Evolutionary conservation across 92 coral and sea anemone species (phyloP), one percentile per base, ranked within the genome.

Genomic region (Umimayanthus kanabou): DNA sequence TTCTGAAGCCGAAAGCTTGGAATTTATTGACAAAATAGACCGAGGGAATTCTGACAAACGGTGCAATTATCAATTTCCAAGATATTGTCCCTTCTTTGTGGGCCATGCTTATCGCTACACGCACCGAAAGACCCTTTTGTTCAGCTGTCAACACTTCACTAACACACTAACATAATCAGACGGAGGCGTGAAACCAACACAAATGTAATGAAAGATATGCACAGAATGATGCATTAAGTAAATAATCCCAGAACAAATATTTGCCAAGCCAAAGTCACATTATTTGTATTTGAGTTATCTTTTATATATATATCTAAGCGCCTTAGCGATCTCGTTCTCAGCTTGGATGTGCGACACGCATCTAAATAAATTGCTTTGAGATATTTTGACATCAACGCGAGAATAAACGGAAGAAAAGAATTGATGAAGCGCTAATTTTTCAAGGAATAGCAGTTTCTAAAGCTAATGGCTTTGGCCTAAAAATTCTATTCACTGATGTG

Each of bases 381-480:
- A 42, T 69, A 70, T 70, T 83, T 83, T 83, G 28, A 25, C 87
- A 83, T 25, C 40, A 45, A 61, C 85, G 47, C n/a, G 77, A 15
- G n/a, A 83, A 69, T 67, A 25, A 65, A 16, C 15, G 13, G 77
- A 83, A 83, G 76, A 83, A 83, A 83, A 69, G 96, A 91, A 39
- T 82, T 91, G 96, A 93, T 90, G 94, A 95, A 93, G 98, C 98
- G 93, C 92, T 93, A 90, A 93, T 95, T 95, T 93, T 50, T 91
- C 91, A 87, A 82, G 96, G 94, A 90, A 92, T 79, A 90, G 92
- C 91, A 40, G 93, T 88, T 90, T 91, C 93, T 84, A 76, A 82
- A 88, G 88, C 96, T 95, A 95, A 95, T 93, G 98, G 96, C 94
- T 80, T 92, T 58, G 94, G 92, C 88, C 91, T 92, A 90, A 94